Base-by-base conservation (phyloP, 2,888 invertebrate genomes). In the Linnaemya vulpina region DNA sequence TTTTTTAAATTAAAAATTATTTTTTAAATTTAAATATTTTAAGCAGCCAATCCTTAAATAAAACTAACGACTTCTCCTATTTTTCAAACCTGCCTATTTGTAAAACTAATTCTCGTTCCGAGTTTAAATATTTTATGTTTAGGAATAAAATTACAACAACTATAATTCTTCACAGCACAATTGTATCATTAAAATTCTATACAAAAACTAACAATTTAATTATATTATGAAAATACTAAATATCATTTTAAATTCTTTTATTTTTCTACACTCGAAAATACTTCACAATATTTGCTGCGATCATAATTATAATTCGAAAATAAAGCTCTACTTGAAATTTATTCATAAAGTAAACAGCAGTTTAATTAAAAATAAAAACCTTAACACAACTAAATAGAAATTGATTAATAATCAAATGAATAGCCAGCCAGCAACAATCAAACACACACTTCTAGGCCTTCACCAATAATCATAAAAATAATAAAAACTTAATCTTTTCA, bases 371-470 rank as follows among this genome's bases (percentile, higher is more conserved):
- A 73, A 35, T 51, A 51, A 11, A 35, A 53, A 51, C 22, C 43
- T 68, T 68, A 62, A 43, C 25, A 68, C 43, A 60, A 81, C 22
- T 55, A 30, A 62, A 68, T 75, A 53, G 62, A 81, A 74, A 68
- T 58, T 60, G 43, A 70, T 78, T 70, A 67, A 65, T 55, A 63
- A 68, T 68, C n/a, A 71, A 40, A 30, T 73, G 13, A 77, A 53
- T 15, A 49, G 40, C 13, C 60, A 78, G 40, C 4, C 65, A 43
- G 20, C 25, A 43, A 1, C 30, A 60, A 60, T 13, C 7, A 35
- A 20, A 22, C 17, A 20, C 53, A n/a, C 13, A 46, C 43, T 58
- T 63, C 58, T 67, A 79, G 73, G 40, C 71, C 58, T 71, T 65
- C 15, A 15, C 7, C 55, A 46, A 30, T 20, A 35, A 10, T 38